Evolutionary conservation across 2,888 invertebrate genomes (phyloP).

Genomic region (Melanostoma mellinum): DNA sequence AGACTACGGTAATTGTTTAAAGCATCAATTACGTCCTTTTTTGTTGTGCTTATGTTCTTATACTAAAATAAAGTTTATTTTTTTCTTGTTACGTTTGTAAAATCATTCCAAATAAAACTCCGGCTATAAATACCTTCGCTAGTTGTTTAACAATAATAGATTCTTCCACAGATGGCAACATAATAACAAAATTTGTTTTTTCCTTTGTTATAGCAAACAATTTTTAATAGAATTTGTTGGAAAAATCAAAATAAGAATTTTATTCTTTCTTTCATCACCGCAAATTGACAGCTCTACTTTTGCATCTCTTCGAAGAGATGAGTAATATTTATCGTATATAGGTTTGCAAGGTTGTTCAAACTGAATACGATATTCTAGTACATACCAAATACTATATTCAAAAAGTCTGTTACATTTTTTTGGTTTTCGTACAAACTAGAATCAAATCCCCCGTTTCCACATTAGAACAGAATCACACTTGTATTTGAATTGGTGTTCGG

Average conservation of each 20-base stretch:
- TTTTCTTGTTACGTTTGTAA: not conserved
- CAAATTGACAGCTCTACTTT: constrained; percentile 49
- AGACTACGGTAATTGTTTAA: constrained; percentile 86
- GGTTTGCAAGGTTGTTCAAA: constrained; percentile 4
- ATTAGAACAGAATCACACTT: too few species aligned
- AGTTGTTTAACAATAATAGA: constrained; percentile 83
- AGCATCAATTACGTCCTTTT: constrained; percentile 87
- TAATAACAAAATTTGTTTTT: constrained; percentile 34
- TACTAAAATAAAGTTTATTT: constrained; percentile 83
- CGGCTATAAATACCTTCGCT: constrained; percentile 80
- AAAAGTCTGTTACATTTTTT: not conserved
- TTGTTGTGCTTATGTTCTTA: constrained; percentile 86
- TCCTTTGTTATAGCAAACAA: not conserved
- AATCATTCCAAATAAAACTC: not conserved
- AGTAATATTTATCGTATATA: constrained; percentile 55
- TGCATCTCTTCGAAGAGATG: constrained; percentile 33
- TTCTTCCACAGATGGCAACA: constrained; percentile 81
- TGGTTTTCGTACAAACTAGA: too few species aligned
- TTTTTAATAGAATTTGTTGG: constrained; percentile 30
- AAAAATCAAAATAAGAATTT: constrained; percentile 50
- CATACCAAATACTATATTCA: not conserved
- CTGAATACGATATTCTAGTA: not conserved
- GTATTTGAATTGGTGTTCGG: too few species aligned
- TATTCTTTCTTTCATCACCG: constrained; percentile 52
- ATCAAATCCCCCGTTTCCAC: too few species aligned